A percentile compares a stretch with the other conserved stretches of the same genome.
phyloP scores from a whole-genome alignment of 1,140 invertebrate genomes.

The Armadillidium nasatum region DNA sequence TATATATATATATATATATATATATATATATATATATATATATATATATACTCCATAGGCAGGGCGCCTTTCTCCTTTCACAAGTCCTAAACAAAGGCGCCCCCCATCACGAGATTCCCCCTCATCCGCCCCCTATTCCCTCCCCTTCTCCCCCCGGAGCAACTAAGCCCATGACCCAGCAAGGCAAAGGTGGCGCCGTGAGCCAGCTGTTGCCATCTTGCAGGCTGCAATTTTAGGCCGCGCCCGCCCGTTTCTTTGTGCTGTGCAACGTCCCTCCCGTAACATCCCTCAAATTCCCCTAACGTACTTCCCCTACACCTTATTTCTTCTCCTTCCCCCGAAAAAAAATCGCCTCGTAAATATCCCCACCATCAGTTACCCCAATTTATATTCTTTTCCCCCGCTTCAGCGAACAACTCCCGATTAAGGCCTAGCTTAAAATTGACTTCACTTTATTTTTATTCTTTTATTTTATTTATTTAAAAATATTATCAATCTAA shows the following conservation, averaged over 20 bases:
- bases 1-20: slow-evolving; percentile 15
- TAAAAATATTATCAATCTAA: neutral
- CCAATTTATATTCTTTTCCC: neutral
- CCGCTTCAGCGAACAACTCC: neutral
- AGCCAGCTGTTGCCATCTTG: slow-evolving; percentile 8
- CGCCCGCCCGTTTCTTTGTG: slow-evolving; percentile 9
- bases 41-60: neutral
- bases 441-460: neutral
- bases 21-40: neutral
- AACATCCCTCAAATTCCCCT: neutral
- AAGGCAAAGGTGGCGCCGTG: slow-evolving; percentile 9
- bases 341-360: neutral
- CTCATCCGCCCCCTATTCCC: neutral
- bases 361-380: neutral
- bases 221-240: slow-evolving; percentile 10
- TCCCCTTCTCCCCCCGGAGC: neutral
- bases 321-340: neutral
- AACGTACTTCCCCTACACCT: neutral
- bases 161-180: slow-evolving; percentile 10
- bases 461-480: neutral
- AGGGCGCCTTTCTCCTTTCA: neutral
- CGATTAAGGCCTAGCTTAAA: neutral
- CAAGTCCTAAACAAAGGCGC: slow-evolving; percentile 7
- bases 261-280: neutral
- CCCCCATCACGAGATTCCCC: neutral